Conservation (phyloP, 2,113 vertebrate species). For the Ailurus styani region DNA sequence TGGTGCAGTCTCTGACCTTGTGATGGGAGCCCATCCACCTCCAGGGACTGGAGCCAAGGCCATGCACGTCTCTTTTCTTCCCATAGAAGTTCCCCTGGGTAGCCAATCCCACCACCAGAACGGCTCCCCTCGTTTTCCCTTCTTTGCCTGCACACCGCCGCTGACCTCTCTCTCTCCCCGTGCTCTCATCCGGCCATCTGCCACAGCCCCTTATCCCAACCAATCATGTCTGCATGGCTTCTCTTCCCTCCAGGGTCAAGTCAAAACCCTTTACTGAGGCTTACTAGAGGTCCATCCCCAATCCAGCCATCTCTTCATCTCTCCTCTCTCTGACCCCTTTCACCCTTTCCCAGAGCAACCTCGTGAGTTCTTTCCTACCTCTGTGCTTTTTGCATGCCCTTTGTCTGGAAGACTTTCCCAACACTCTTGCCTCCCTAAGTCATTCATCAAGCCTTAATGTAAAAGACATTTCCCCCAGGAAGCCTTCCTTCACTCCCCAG, state of each 20-base stretch:
- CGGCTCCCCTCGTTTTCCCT: not conserved
- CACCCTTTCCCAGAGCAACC: not conserved
- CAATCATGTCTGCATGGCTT: not conserved
- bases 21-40: not conserved
- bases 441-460: not conserved
- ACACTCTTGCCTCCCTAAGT: not conserved
- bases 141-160: not conserved
- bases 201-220: not conserved
- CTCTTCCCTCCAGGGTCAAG: not conserved
- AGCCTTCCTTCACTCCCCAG: not conserved
- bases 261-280: not conserved
- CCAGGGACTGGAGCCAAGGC: not conserved
- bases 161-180: not conserved
- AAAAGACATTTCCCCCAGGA: not conserved
- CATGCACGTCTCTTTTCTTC: not conserved
- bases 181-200: not conserved
- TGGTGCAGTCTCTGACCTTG: not conserved
- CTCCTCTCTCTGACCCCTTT: not conserved
- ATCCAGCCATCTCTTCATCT: not conserved
- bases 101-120: not conserved
- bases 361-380: not conserved
- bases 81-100: not conserved
- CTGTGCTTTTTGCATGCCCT: not conserved
- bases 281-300: rapidly evolving
- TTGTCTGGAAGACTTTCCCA: not conserved